Evolutionary conservation across 2,113 vertebrate genomes (phyloP).

Genomic region (Solenodon paradoxus): DNA sequence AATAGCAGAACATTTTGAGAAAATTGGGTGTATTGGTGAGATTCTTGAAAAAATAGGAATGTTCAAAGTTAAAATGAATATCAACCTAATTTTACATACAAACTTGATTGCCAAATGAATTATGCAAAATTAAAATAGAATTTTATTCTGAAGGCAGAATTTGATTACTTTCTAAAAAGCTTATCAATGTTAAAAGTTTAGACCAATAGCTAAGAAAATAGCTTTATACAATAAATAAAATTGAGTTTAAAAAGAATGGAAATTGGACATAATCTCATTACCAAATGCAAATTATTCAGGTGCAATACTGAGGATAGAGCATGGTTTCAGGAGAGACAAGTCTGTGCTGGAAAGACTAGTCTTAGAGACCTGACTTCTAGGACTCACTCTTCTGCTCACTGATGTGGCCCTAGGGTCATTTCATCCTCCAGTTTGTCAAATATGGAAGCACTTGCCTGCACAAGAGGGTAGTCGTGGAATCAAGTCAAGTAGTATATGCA

Average conservation of each 20-base stretch:
- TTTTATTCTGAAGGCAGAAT: not conserved
- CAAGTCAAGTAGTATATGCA: not conserved
- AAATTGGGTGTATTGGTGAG: not conserved
- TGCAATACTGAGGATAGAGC: not conserved
- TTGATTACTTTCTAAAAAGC: slow-evolving; percentile 35
- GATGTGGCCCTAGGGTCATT: not conserved
- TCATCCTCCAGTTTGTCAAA: not conserved
- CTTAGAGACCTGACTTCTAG: not conserved
- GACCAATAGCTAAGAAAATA: not conserved
- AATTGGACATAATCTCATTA: not conserved
- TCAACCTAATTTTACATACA: slow-evolving; percentile 17
- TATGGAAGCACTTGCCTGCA: not conserved
- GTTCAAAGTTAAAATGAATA: slow-evolving; percentile 49
- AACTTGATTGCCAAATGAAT: slow-evolving; percentile 26
- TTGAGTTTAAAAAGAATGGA: slow-evolving; percentile 32
- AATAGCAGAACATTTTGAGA: slow-evolving; percentile 44
- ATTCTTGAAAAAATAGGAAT: slow-evolving; percentile 28
- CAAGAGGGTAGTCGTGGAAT: not conserved
- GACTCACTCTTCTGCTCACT: not conserved
- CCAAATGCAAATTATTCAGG: not conserved
- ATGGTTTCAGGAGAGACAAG: not conserved
- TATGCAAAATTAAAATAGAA: slow-evolving; percentile 14
- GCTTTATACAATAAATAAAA: not conserved
- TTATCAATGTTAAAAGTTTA: slow-evolving; percentile 30
- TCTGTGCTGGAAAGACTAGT: not conserved